Evolutionary conservation across 2,797 vertebrate species (phyloP).

Genomic region (Lateolabrax maculatus): DNA sequence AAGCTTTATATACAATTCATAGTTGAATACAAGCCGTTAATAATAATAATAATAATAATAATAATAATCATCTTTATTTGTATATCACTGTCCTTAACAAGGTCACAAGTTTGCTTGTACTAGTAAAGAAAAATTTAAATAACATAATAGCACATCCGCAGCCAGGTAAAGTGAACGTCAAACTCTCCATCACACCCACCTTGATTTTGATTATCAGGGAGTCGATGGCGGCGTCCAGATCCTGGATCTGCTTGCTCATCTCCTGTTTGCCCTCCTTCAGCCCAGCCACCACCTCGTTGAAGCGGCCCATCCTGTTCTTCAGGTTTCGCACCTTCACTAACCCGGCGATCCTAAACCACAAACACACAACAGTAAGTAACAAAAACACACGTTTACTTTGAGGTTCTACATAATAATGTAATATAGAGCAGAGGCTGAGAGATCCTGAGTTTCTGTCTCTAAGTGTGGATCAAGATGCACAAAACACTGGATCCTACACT

Average conservation of each 20-base stretch:
- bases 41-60: too few relatives aligned
- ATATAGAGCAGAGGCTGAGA: background rate
- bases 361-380: background rate
- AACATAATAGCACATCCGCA: accelerated
- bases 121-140: too few relatives aligned
- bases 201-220: constrained; percentile 91
- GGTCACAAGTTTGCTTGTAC: too few relatives aligned
- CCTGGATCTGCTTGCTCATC: constrained; percentile 90
- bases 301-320: constrained; percentile 90
- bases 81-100: too few relatives aligned
- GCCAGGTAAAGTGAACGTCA: background rate
- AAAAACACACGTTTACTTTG: background rate
- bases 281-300: constrained; percentile 92
- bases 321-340: constrained; percentile 91
- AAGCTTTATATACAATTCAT: background rate
- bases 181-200: constrained; percentile 76
- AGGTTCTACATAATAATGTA: background rate
- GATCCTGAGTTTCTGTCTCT: background rate
- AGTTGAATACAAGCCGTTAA: background rate
- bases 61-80: too few relatives aligned
- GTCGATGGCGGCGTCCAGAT: constrained; percentile 91
- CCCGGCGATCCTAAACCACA: constrained; percentile 90
- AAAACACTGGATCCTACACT: too few relatives aligned
- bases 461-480: too few relatives aligned
- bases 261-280: constrained; percentile 96